Evolutionary conservation across 2,113 vertebrate genomes (phyloP).

Genomic region (Hipposideros armiger): DNA sequence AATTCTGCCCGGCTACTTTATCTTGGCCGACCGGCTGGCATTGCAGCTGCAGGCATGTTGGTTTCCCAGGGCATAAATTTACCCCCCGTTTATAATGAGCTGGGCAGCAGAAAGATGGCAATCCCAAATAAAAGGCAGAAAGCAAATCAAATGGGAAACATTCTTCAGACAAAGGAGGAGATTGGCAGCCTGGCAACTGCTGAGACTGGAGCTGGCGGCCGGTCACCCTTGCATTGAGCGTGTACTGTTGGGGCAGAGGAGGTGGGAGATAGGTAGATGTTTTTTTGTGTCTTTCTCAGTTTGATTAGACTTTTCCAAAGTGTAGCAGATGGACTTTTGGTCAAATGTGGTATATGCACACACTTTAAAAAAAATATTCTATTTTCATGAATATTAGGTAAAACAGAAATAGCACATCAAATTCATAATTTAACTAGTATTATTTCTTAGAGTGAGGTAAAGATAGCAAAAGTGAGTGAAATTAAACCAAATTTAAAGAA

Average conservation of each 20-base stretch:
- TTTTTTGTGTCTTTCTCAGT: not conserved
- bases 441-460: slow-evolving; percentile 7
- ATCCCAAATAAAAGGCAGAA: slow-evolving; percentile 11
- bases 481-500: not conserved
- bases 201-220: not conserved
- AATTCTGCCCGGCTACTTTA: slow-evolving; percentile 19
- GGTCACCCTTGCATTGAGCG: not conserved
- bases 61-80: slow-evolving; percentile 73
- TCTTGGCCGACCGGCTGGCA: slow-evolving; percentile 29
- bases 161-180: slow-evolving; percentile 43
- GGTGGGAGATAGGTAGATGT: not conserved
- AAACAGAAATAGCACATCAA: not conserved
- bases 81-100: not conserved
- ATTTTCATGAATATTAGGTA: not conserved
- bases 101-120: slow-evolving; percentile 51
- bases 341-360: not conserved
- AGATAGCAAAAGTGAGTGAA: not conserved
- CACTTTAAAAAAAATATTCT: not conserved
- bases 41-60: slow-evolving; percentile 38
- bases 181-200: not conserved
- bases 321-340: not conserved
- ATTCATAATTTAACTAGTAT: not conserved
- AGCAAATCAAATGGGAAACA: slow-evolving; percentile 45
- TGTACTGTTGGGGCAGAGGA: not conserved
- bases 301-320: not conserved